Conservation (phyloP, 2,113 vertebrate genomes). For the Clarias macrocephalus region DNA sequence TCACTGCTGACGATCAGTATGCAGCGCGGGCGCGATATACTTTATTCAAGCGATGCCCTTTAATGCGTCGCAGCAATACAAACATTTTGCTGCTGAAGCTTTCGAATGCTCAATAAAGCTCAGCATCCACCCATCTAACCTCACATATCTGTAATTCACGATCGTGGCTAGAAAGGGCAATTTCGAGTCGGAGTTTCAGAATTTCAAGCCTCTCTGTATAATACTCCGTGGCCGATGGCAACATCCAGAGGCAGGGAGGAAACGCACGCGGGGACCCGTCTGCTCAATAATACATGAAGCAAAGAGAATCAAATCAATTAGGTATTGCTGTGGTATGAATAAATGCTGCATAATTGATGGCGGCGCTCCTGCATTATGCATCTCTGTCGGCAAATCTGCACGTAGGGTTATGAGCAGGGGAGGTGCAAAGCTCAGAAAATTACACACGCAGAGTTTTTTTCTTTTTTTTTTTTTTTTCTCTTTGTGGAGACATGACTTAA, state of each 20-base stretch:
- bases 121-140: conserved; percentile 19
- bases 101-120: conserved; percentile 28
- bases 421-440: conserved; percentile 50
- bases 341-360: conserved; percentile 71
- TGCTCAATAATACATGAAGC: conserved; percentile 69
- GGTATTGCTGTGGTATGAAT: conserved; percentile 68
- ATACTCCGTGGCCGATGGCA: conserved; percentile 25
- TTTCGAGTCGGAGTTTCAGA: conserved; percentile 1
- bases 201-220: conserved; percentile 17
- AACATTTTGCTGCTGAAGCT: conserved; percentile 23
- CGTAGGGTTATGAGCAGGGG: conserved; percentile 52
- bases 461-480: too few species aligned
- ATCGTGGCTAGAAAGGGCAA: conserved; percentile 16
- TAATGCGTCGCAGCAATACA: conserved; percentile 1
- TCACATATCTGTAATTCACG: conserved; percentile 7
- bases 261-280: conserved; percentile 49
- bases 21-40: background rate
- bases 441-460: conserved; percentile 25
- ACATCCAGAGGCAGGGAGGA: conserved; percentile 42
- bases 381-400: conserved; percentile 60
- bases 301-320: conserved; percentile 69
- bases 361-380: conserved; percentile 64
- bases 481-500: conserved; percentile 9
- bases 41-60: conserved; percentile 12
- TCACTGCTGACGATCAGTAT: background rate